Conservation (phyloP, 1,140 invertebrate species). For the Agrypnia vestita region DNA sequence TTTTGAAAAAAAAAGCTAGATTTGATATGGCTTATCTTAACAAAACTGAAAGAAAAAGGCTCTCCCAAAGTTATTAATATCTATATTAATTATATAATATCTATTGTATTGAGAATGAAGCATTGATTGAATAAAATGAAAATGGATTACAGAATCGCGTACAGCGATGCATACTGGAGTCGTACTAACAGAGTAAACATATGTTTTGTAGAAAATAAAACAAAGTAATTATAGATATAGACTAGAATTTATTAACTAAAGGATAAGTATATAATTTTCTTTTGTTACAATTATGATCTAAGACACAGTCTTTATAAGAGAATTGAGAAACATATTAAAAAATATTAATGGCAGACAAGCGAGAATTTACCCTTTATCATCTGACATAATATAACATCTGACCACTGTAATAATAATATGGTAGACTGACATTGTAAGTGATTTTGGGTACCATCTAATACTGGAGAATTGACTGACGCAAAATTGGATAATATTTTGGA, state of each 20-base stretch:
- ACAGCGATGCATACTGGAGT: too few species aligned
- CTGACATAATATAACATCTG: background rate
- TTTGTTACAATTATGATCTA: conserved; percentile 9
- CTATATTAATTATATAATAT: too few species aligned
- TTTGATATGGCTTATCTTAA: too few species aligned
- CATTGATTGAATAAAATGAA: too few species aligned
- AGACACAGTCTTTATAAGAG: conserved; percentile 32
- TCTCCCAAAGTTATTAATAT: too few species aligned
- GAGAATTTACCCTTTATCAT: background rate
- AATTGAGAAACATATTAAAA: background rate
- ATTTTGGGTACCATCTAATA: background rate
- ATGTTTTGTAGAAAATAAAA: too few species aligned
- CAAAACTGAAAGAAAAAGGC: too few species aligned
- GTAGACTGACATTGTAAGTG: background rate
- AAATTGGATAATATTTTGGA: background rate
- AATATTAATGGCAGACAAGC: background rate
- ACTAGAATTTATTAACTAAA: conserved; percentile 45
- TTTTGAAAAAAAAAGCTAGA: too few species aligned
- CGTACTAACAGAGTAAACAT: too few species aligned
- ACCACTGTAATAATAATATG: background rate
- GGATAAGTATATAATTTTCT: conserved; percentile 20
- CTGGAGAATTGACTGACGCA: background rate
- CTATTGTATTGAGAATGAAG: too few species aligned
- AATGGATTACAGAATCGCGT: too few species aligned
- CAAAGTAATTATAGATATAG: conserved; percentile 4